Evolutionary conservation across 1,140 invertebrate genomes (phyloP).

Genomic region (Diabrotica undecimpunctata): DNA sequence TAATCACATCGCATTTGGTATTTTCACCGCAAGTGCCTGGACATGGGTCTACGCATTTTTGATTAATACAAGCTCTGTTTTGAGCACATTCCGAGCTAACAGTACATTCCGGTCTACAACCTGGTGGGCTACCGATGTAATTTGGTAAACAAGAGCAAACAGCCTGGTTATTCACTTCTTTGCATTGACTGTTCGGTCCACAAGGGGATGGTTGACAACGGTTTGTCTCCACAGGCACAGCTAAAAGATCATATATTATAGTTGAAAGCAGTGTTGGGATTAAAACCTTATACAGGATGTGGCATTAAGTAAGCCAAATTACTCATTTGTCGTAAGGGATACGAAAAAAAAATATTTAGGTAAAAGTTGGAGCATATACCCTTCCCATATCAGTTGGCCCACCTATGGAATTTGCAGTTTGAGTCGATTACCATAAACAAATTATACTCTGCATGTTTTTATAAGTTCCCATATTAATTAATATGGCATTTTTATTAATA

Average conservation of each 20-base stretch:
- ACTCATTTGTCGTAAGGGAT: too few relatives aligned
- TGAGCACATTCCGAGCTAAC: conserved; percentile 71
- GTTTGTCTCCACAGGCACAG: conserved; percentile 42
- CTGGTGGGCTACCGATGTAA: conserved; percentile 58
- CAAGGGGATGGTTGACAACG: conserved; percentile 76
- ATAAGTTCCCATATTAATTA: too few relatives aligned
- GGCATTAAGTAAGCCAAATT: too few relatives aligned
- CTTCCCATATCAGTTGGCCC: too few relatives aligned
- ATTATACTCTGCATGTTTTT: too few relatives aligned
- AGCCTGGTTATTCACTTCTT: conserved; percentile 58
- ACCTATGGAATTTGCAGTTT: too few relatives aligned
- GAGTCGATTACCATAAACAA: too few relatives aligned
- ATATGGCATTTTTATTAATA: too few relatives aligned
- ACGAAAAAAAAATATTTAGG: too few relatives aligned
- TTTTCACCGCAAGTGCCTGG: conserved; percentile 68
- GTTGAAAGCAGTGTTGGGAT: too few relatives aligned
- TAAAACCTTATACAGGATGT: too few relatives aligned
- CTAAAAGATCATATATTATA: background rate
- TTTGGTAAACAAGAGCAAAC: conserved; percentile 63
- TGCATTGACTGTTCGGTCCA: conserved; percentile 64
- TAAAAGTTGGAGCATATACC: too few relatives aligned
- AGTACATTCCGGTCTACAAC: conserved; percentile 74
- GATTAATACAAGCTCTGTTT: conserved; percentile 64
- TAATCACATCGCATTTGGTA: conserved; percentile 65
- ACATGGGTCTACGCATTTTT: conserved; percentile 75